These are phyloP conservation scores for Hydrocynus forskahlii DNA, from an alignment of 2,797 vertebrate species.

Conservation along the genomic window DNA sequence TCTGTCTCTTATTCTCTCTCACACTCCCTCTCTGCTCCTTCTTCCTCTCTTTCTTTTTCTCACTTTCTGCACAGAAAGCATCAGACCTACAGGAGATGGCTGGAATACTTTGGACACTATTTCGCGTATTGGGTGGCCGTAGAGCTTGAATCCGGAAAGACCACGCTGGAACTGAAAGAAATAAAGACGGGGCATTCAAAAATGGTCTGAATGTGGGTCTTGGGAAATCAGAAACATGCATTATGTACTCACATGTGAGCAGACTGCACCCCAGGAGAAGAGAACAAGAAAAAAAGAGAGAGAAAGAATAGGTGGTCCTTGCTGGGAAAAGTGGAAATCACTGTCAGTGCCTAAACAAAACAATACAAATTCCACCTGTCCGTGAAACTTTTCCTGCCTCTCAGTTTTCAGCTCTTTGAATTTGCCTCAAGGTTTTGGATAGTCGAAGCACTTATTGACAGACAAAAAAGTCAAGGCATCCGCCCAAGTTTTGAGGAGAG, in stretches of 20 bases:
- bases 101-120: slow-evolving; percentile 62
- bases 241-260: slow-evolving; percentile 17
- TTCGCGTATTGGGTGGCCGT: slow-evolving; percentile 73
- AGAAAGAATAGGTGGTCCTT: slow-evolving; percentile 28
- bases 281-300: not conserved
- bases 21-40: slow-evolving; percentile 44
- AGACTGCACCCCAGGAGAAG: not conserved
- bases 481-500: slow-evolving; percentile 25
- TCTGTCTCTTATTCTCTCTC: slow-evolving; percentile 52
- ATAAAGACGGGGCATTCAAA: slow-evolving; percentile 47
- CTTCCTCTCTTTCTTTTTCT: slow-evolving; percentile 59
- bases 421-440: slow-evolving; percentile 48
- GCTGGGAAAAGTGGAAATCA: slow-evolving; percentile 28
- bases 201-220: slow-evolving; percentile 24
- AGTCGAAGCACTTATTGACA: slow-evolving; percentile 19
- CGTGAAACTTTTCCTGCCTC: slow-evolving; percentile 40
- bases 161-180: slow-evolving; percentile 62
- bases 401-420: slow-evolving; percentile 42
- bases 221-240: slow-evolving; percentile 28
- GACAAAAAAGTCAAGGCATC: slow-evolving; percentile 27
- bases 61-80: slow-evolving; percentile 64
- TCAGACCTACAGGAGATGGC: slow-evolving; percentile 68
- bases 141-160: slow-evolving; percentile 75
- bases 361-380: slow-evolving; percentile 44
- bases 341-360: slow-evolving; percentile 39